Evolutionary conservation across 2,113 vertebrate genomes (phyloP).

Genomic region (Macaca mulatta): DNA sequence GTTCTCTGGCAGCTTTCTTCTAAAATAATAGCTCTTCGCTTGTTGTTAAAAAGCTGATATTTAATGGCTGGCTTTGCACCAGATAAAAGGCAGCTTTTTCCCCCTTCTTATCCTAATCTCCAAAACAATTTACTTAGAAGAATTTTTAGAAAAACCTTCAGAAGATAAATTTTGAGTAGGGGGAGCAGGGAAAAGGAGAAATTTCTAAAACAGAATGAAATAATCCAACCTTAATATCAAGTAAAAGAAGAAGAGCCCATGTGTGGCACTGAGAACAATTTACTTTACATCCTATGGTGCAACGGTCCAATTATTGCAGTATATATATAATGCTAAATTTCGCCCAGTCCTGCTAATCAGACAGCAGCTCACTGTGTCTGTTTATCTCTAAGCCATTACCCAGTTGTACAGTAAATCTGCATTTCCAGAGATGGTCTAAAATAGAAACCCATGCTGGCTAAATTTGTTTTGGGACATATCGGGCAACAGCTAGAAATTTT

Average conservation of each 20-base stretch:
- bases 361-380: conserved; percentile 79
- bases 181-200: not conserved
- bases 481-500: conserved; percentile 82
- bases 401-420: conserved; percentile 84
- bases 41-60: not conserved
- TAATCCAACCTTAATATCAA: conserved; percentile 45
- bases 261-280: conserved; percentile 37
- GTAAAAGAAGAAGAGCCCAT: conserved; percentile 21
- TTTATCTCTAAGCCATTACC: conserved; percentile 76
- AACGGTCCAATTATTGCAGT: conserved; percentile 45
- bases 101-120: conserved; percentile 23
- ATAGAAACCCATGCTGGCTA: conserved; percentile 84
- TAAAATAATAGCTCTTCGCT: not conserved
- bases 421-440: conserved; percentile 84
- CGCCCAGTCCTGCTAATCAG: conserved; percentile 81
- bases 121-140: conserved; percentile 40
- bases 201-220: conserved; percentile 29
- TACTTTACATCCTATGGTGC: conserved; percentile 31
- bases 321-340: conserved; percentile 53
- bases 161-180: conserved; percentile 6
- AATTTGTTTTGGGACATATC: conserved; percentile 86
- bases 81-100: not conserved
- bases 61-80: not conserved
- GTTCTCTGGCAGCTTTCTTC: not conserved
- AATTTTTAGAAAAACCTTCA: conserved; percentile 45